Conservation (phyloP, 2,888 invertebrate genomes). For the Pseudeuparius sepicola region DNA sequence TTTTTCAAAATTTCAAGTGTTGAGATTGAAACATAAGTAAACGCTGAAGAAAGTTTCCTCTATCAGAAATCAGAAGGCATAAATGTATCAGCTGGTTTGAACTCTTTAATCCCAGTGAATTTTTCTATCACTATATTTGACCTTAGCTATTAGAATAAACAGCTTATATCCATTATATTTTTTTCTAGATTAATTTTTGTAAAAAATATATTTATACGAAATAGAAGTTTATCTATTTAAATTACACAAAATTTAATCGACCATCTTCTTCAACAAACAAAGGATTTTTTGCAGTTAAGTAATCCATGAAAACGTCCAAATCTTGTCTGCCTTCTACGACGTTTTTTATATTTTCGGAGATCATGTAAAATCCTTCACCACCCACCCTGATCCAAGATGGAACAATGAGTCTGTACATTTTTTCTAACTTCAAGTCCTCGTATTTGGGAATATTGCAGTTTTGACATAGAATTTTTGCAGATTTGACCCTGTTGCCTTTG, state of each 20-base stretch:
- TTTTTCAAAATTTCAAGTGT: too few species aligned
- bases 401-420: constrained; percentile 52
- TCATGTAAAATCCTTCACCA: constrained; percentile 55
- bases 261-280: constrained; percentile 46
- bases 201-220: too few species aligned
- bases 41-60: too few species aligned
- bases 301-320: constrained; percentile 44
- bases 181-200: too few species aligned
- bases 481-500: constrained; percentile 47
- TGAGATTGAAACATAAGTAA: too few species aligned
- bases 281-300: constrained; percentile 43
- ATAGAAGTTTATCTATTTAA: too few species aligned
- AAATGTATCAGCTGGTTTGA: too few species aligned
- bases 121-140: too few species aligned
- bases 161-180: too few species aligned
- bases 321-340: constrained; percentile 42
- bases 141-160: too few species aligned
- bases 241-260: constrained; percentile 40
- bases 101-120: too few species aligned
- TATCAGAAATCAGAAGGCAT: too few species aligned
- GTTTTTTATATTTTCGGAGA: constrained; percentile 45
- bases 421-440: constrained; percentile 44
- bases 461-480: constrained; percentile 49
- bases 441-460: constrained; percentile 55
- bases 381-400: constrained; percentile 52